Conservation (phyloP, 2,888 invertebrate genomes). For the Acleris sparsana region DNA sequence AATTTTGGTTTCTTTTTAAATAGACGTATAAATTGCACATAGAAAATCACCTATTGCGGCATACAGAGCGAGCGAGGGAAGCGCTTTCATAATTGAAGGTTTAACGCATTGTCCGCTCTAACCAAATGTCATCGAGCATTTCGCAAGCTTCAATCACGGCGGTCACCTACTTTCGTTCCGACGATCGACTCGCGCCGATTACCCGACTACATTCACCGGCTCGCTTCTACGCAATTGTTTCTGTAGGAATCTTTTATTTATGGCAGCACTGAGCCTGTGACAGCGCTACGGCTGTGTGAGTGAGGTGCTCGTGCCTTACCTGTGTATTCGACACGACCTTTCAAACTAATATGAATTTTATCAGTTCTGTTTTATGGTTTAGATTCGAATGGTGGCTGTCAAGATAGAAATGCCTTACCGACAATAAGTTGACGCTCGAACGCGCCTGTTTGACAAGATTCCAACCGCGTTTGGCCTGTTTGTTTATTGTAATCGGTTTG, state of each 20-base stretch:
- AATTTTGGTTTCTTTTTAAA: neutral
- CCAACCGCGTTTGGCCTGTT: constrained; percentile 84
- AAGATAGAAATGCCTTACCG: constrained; percentile 79
- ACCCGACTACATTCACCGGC: constrained; percentile 79
- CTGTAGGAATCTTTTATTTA: constrained; percentile 84
- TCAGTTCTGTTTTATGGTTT: constrained; percentile 48
- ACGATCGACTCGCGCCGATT: constrained; percentile 79
- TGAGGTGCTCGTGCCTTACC: constrained; percentile 80
- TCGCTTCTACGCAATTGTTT: constrained; percentile 84
- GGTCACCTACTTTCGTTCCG: constrained; percentile 80
- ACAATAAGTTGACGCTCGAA: constrained; percentile 84
- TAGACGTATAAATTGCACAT: neutral
- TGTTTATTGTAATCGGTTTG: constrained; percentile 84
- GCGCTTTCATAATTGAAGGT: constrained; percentile 72
- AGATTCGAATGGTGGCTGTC: constrained; percentile 45
- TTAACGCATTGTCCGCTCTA: constrained; percentile 75
- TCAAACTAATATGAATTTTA: constrained; percentile 12
- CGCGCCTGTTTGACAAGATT: constrained; percentile 84
- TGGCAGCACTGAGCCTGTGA: constrained; percentile 62
- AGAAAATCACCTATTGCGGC: constrained; percentile 21
- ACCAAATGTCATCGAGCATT: constrained; percentile 81
- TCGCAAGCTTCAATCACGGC: constrained; percentile 82
- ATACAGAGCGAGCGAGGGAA: constrained; percentile 23
- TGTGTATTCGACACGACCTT: constrained; percentile 50
- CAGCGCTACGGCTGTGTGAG: constrained; percentile 65